Evolutionary conservation across 2,797 vertebrate genomes (phyloP), one percentile per base, ranked within the genome.

Genomic region (Sebastes vulpes): DNA sequence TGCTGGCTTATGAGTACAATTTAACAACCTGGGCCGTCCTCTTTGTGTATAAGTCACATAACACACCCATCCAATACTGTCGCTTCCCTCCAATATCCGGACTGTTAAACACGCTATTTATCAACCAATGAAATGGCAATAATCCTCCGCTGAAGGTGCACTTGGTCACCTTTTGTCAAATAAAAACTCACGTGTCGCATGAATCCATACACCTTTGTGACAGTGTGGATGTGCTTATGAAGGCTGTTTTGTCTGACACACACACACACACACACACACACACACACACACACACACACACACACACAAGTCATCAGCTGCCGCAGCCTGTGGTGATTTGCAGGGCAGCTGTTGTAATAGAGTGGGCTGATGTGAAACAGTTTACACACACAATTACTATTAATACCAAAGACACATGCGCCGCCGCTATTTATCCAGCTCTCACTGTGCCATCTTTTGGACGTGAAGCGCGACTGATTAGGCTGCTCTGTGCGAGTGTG

Each of bases 341-440:
- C 85, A 67, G 92, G 94, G 94, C 95, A 96, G 96, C 95, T 96
- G 95, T 94, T 94, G 93, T 91, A 80, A 82, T 81, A 88, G 81
- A 92, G 82, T 63, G 85, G 86, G 86, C 75, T 92, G 89, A 95
- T 95, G 87, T 94, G 91, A 96, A 93, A 91, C 93, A 93, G 93
- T 96, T 96, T 96, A 96, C 92, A 94, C 94, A 96, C 94, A 95
- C 95, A 95, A 96, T 96, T 96, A 96, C 95, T 95, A 96, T 95
- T 96, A 96, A 96, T 95, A 94, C 87, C 83, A 72, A 84, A 92
- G 92, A 95, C 95, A 95, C 96, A 94, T 90, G 94, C 59, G 95
- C 83, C 91, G 90, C 90, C 11, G 78, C 91, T 91, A 85, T 92
- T 92, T 89, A 92, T 91, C 93, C 92, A 88, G 85, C 77, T 88